Evolutionary conservation across 2,888 invertebrate genomes (phyloP), one percentile per base, ranked within the genome.

Genomic region (Calameuta idolon): DNA sequence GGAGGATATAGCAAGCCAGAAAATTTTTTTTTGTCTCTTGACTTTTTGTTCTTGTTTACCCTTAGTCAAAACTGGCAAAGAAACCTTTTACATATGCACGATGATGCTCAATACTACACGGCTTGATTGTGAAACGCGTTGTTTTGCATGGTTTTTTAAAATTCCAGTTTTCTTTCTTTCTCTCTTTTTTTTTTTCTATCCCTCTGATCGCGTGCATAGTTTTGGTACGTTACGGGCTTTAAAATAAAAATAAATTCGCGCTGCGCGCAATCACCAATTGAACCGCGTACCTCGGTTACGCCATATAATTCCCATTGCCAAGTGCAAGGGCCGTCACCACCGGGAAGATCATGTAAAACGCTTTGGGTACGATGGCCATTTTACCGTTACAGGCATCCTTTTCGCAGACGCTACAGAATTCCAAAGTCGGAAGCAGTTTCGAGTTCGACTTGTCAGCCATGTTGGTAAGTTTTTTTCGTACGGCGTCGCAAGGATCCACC

Each of bases 341-440:
- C 33, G 85, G 33, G 30, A 83, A 74, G 73, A 86, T 83, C 40
- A 79, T 79, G 33, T 31, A 31, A 12, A 71, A 34, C 1, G 34
- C 12, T 71, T 71, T 31, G 12, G 34, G 71, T 33, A 71, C 71
- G 3, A 35, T 68, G n/a, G 88, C 83, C 34, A 85, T 3, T 80
- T 69, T 34, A 76, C 85, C 81, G 79, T 90, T 90, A 83, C 90
- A 90, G 35, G 81, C 83, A 11, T 90, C 88, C 34, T 81, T 81
- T 30, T 81, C 79, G 81, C 90, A 90, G 1, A 89, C 80, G 2
- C 81, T 84, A 81, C 90, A 90, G 74, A 79, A 81, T 12, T 84
- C 81, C 74, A 87, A 78, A 33, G 40, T 55, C 23, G 23, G 69
- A n/a, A 30, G 3, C 30, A 15, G 9, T 33, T 69, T 15, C 69